These are phyloP conservation scores for Dendrolimus punctatus DNA, from an alignment of 1,140 invertebrate species.

Conservation along the genomic window DNA sequence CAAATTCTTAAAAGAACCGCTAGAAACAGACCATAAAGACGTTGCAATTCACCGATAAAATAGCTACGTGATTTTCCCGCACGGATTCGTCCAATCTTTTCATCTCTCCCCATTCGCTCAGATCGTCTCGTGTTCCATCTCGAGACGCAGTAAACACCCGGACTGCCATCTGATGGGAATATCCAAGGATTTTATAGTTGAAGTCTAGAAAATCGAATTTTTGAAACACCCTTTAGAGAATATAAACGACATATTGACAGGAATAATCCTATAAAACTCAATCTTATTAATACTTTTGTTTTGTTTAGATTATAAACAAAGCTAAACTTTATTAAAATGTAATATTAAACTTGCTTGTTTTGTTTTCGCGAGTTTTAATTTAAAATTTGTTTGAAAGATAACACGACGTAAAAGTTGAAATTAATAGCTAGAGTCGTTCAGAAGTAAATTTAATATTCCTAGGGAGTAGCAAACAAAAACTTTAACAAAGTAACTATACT, in stretches of 20 bases:
- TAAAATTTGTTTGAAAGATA: no score
- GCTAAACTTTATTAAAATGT: no score
- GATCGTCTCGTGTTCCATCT: conserved; percentile 23
- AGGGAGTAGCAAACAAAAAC: no score
- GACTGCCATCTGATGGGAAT: conserved; percentile 48
- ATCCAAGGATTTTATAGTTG: conserved; percentile 45
- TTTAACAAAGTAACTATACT: no score
- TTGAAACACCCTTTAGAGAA: conserved; percentile 33
- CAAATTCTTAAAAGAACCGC: conserved; percentile 6
- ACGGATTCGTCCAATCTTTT: conserved; percentile 53
- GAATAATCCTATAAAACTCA: no score
- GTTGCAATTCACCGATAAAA: conserved; percentile 42
- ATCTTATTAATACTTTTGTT: not conserved
- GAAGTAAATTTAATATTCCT: no score
- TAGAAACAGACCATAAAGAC: conserved; percentile 19
- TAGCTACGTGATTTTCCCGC: conserved; percentile 53
- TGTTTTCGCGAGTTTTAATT: no score
- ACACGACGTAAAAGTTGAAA: no score
- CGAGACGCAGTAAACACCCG: conserved; percentile 42
- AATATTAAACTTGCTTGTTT: no score
- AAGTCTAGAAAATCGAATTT: conserved; percentile 46
- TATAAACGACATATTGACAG: conserved; percentile 26
- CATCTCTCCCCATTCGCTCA: conserved; percentile 31
- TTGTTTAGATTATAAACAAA: not conserved
- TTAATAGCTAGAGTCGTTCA: no score